These are phyloP conservation scores for Trigoniulus corallinus DNA, from an alignment of 1,140 invertebrate genomes.

Conservation along the genomic window DNA sequence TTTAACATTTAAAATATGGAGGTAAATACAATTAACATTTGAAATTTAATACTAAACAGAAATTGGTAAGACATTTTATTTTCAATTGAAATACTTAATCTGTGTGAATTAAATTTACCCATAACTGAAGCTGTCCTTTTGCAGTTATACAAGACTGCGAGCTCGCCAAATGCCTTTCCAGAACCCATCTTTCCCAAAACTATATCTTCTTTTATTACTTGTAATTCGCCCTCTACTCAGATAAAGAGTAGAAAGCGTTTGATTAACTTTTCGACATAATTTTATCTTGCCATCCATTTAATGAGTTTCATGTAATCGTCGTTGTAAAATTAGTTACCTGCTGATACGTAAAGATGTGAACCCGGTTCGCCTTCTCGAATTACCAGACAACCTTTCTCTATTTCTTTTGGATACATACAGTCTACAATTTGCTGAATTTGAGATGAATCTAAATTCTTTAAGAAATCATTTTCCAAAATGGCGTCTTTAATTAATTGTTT, in stretches of 20 bases:
- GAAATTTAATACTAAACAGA: too few species aligned
- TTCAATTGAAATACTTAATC: neutral
- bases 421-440: conserved; percentile 98
- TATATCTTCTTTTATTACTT: conserved; percentile 90
- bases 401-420: conserved; percentile 96
- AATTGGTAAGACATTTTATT: neutral
- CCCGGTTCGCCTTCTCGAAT: conserved; percentile 98
- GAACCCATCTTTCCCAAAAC: conserved; percentile 82
- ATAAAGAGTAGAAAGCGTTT: too few species aligned
- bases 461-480: conserved; percentile 98
- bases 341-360: conserved; percentile 94
- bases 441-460: conserved; percentile 93
- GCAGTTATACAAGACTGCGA: conserved; percentile 98
- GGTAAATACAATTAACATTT: too few species aligned
- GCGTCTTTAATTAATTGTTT: conserved; percentile 89
- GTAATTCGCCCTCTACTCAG: conserved; percentile 86
- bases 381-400: conserved; percentile 77
- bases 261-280: too few species aligned
- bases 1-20: too few species aligned
- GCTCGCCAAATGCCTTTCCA: conserved; percentile 93
- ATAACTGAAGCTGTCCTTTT: conserved; percentile 96
- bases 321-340: conserved; percentile 76
- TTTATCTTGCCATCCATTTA: too few species aligned
- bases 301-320: too few species aligned
- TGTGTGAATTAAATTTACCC: conserved; percentile 42